phyloP scores from a whole-genome alignment of 2,113 vertebrate genomes.

The Epinephelus cyanopodus region DNA sequence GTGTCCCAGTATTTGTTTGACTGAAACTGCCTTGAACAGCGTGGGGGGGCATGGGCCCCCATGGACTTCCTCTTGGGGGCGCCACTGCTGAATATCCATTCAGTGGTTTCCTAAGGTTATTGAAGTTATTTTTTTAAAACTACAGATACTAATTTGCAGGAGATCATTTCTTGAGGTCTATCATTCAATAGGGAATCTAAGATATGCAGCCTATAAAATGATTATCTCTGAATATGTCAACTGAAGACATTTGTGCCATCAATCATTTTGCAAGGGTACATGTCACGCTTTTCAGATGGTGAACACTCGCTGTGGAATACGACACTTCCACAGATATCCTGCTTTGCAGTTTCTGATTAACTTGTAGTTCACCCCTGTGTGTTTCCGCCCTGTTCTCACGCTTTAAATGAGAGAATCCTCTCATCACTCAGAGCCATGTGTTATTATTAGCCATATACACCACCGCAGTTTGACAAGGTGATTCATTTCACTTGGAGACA shows the following conservation, averaged over 20 bases:
- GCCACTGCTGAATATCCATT: constrained; percentile 1
- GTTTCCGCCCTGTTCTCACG: constrained; percentile 64
- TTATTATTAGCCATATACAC: constrained; percentile 72
- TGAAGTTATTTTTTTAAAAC: constrained; percentile 19
- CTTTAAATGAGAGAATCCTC: constrained; percentile 71
- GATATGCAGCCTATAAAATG: constrained; percentile 40
- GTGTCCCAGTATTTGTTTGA: too few species aligned
- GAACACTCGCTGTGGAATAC: constrained; percentile 12
- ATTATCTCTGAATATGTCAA: constrained; percentile 55
- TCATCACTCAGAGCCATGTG: constrained; percentile 56
- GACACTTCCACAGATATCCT: constrained; percentile 26
- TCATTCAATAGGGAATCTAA: constrained; percentile 40
- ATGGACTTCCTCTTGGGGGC: too few species aligned
- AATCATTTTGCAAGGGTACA: constrained; percentile 34
- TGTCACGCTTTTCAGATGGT: constrained; percentile 39
- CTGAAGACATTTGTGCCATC: constrained; percentile 46
- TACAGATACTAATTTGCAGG: constrained; percentile 36
- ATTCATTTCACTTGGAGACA: constrained; percentile 80
- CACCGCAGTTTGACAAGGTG: constrained; percentile 75
- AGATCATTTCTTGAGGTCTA: constrained; percentile 26
- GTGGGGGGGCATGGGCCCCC: too few species aligned
- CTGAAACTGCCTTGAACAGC: too few species aligned
- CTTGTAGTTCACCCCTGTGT: constrained; percentile 53
- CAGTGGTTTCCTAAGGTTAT: constrained; percentile 37
- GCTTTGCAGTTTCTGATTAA: constrained; percentile 44